phyloP scores from a whole-genome alignment of 2,113 vertebrate species.

The Hemicordylus capensis region DNA sequence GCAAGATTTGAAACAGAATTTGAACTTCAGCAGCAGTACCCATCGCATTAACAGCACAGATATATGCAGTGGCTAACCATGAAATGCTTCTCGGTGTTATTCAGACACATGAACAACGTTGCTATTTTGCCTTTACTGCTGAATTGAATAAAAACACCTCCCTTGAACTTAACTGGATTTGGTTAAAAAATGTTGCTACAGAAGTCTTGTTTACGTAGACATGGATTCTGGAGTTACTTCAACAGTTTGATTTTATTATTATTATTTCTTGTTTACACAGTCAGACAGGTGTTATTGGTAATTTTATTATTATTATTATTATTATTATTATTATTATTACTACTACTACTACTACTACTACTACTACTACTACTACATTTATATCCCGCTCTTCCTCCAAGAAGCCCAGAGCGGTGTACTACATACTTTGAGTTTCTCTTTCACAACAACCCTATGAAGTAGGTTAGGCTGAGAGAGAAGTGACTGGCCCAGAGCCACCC shows the following conservation, averaged over 20 bases:
- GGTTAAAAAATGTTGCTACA: not conserved
- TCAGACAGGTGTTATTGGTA: too few species aligned
- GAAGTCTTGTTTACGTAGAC: not conserved
- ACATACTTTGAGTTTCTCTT: too few species aligned
- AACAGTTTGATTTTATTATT: not conserved
- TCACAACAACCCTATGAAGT: too few species aligned
- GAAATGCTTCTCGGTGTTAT: not conserved
- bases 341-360: too few species aligned
- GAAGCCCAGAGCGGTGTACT: too few species aligned
- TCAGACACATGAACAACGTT: not conserved
- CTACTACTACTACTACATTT: too few species aligned
- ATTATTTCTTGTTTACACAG: too few species aligned
- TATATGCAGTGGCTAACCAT: not conserved
- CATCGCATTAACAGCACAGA: not conserved
- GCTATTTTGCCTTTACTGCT: not conserved
- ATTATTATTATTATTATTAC: too few species aligned
- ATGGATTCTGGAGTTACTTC: not conserved
- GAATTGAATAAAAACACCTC: slow-evolving; percentile 8
- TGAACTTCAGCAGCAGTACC: not conserved
- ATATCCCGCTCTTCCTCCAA: too few species aligned
- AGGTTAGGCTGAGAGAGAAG: too few species aligned
- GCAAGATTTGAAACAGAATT: not conserved
- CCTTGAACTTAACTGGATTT: not conserved
- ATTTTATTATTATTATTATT: too few species aligned
- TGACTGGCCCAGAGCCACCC: too few species aligned